Evolutionary conservation across 2,888 invertebrate genomes (phyloP), one percentile per base, ranked within the genome.

Genomic region (Toxonevra muliebris): DNA sequence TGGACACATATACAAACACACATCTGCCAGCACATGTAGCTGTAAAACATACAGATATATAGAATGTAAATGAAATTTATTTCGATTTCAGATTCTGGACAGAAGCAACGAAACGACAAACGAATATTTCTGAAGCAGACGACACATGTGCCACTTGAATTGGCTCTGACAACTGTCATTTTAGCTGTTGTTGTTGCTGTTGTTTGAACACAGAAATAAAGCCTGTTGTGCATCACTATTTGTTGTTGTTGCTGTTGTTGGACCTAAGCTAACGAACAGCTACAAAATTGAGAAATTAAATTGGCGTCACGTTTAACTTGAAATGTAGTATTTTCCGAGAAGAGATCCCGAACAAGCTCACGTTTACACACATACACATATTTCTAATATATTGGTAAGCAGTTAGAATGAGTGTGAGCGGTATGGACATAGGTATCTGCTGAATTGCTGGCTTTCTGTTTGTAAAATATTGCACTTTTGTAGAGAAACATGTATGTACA

Each of bases 121-220:
- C 43, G 54, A 45, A 13, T 15, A n/a, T 63, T 55, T 30, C 20
- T 48, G 13, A n/a, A 13, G 12, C 12, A 41, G 58, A 11, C 4
- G 19, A 62, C 55, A 61, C 61, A 66, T 70, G 62, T 61, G 50
- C 64, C 69, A 65, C 69, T 66, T 58, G 69, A 70, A 69, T 70
- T 70, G 66, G 62, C 68, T 65, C 41, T 63, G 65, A 71, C 69
- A 68, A 70, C 68, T 61, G 63, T 64, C 57, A 17, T 54, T 48
- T 55, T 40, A 42, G 11, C 7, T n/a, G 13, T 55, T 55, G 55
- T 50, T 59, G 61, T 55, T 53, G 19, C 40, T n/a, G 41, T 40
- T 52, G 61, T 59, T 61, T 52, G 48, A 60, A 20, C 55, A 53
- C 8, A 48, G 15, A 48, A 48, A 15, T 48, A 30, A 30, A 30